phyloP scores from a whole-genome alignment of 2,797 vertebrate species.

The Yasuhikotakia modesta region DNA sequence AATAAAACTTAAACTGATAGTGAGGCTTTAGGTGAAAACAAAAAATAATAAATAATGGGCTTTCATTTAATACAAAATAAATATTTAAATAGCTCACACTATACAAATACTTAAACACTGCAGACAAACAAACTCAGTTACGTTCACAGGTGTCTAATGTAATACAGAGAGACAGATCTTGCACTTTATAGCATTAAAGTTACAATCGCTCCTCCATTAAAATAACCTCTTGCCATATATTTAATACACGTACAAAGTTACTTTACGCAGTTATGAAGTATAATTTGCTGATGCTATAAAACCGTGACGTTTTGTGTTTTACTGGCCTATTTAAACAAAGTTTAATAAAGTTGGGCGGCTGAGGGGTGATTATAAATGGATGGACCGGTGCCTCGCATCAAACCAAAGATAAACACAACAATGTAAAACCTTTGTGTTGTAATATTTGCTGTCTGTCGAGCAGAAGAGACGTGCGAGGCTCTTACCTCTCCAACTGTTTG shows the following conservation, averaged over 20 bases:
- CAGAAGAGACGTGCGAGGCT: slow-evolving; percentile 3
- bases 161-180: not conserved
- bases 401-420: not conserved
- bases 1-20: too few relatives aligned
- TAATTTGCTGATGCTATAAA: too few relatives aligned
- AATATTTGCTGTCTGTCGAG: slow-evolving; percentile 3
- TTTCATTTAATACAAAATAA: too few relatives aligned
- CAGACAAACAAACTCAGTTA: not conserved
- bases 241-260: not conserved
- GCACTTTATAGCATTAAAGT: too few relatives aligned
- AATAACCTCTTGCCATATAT: not conserved
- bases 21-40: too few relatives aligned
- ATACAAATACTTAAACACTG: too few relatives aligned
- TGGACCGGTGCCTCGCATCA: not conserved
- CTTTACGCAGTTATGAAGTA: not conserved
- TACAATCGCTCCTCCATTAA: too few relatives aligned
- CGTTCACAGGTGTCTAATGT: not conserved
- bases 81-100: too few relatives aligned
- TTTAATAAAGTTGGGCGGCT: not conserved
- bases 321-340: not conserved
- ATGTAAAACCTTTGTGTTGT: not conserved
- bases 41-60: too few relatives aligned
- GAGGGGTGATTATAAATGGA: not conserved
- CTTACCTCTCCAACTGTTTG: slow-evolving; percentile 7
- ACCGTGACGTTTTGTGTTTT: not conserved